Evolutionary conservation across 2,113 vertebrate species (phyloP).

Genomic region (Leucopsar rothschildi): DNA sequence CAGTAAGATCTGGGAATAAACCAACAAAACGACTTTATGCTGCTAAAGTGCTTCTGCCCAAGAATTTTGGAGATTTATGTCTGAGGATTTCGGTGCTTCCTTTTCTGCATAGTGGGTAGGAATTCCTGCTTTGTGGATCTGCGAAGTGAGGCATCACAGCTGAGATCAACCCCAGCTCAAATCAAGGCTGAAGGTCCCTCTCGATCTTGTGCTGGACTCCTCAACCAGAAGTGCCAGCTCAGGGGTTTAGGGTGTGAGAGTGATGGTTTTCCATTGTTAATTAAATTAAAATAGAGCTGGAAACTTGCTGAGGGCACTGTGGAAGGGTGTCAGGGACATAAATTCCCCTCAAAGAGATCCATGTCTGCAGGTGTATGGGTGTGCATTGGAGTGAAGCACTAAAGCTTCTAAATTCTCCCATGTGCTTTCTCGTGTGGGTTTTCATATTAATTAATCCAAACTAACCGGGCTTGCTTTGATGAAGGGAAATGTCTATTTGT

Average conservation of each 20-base stretch:
- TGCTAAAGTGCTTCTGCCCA: neutral
- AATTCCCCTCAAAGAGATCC: neutral
- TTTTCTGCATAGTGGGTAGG: neutral
- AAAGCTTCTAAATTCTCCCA: neutral
- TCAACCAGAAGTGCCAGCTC: neutral
- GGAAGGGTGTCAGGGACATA: neutral
- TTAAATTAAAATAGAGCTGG: neutral
- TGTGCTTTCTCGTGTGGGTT: neutral
- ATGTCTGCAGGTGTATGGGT: neutral
- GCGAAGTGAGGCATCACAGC: accelerated
- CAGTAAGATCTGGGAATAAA: neutral
- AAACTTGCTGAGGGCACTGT: neutral
- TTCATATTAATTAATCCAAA: neutral
- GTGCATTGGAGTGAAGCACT: neutral
- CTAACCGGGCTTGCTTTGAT: neutral
- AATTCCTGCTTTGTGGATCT: neutral
- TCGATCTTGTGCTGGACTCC: neutral
- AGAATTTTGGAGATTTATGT: neutral
- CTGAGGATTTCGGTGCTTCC: accelerated
- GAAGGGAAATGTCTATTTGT: neutral
- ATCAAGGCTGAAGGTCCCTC: neutral
- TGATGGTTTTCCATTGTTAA: neutral
- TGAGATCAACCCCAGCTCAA: neutral
- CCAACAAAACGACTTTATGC: accelerated
- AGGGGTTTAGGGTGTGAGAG: neutral